Base-by-base conservation (phyloP, 1,140 invertebrate species). In the Leptestheria dahalacensis region DNA sequence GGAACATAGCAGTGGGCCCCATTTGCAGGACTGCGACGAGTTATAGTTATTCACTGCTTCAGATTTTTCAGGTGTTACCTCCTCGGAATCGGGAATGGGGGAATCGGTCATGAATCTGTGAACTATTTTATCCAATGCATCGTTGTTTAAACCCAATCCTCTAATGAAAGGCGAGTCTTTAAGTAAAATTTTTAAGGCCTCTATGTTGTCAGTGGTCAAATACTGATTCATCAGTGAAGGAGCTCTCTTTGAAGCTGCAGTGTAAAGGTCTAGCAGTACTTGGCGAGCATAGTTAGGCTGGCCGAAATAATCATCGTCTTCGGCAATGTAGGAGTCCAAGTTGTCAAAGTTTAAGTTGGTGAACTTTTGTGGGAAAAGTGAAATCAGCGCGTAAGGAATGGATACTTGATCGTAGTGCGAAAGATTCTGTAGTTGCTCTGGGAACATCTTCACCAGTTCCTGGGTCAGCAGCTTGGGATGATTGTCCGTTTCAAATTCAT, bases 361-460 rank as follows among this genome's bases (percentile, higher is more conserved):
- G 26, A 55, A 55, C 33, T 55, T 55, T 28, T 55, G 25, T 28
- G 53, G 53, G 3, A 33, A 3, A 24, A 55, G 9, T 21, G 26
- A 20, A 20, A 55, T 55, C 26, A 55, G 33, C 12, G 33, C 28
- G 21, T 33, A 29, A 1, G 53, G 53, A 1, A 55, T 55, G 11
- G 53, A 29, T 2, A 55, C 26, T 10, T 55, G 26, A 21, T 55
- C 10, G 26, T 33, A 55, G 18, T 55, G 26, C 33, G 26, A 33
- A 12, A 55, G 33, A 20, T 10, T 55, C 1, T 55, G 26, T 6
- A 55, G 53, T 55, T 55, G 53, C 28, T 55, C 53, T 9, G 53
- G 53, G 20, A 55, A 55, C 53, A 55, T 55, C 33, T 29, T 55
- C 12, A 18, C n/a, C 3, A 55, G 26, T 6, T 55, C 26, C 11